Evolutionary conservation across 2,797 vertebrate genomes (phyloP).

Genomic region (Loriculus beryllinus): DNA sequence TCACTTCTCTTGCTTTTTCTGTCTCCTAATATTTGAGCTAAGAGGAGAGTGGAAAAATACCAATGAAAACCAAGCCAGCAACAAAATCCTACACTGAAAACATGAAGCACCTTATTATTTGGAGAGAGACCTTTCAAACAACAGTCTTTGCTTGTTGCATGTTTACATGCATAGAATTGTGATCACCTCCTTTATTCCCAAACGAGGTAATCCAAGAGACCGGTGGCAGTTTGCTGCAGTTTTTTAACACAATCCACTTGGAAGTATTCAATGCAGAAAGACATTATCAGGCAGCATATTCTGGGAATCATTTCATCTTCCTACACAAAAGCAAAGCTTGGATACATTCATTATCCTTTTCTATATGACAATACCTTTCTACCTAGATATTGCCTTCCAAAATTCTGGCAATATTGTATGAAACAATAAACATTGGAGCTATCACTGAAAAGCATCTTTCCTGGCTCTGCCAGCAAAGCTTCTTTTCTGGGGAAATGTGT

Average conservation of each 20-base stretch:
- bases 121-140: background rate
- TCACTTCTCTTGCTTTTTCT: background rate
- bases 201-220: background rate
- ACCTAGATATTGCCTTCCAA: conserved; percentile 25
- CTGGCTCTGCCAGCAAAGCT: conserved; percentile 40
- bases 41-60: background rate
- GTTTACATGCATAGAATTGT: background rate
- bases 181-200: background rate
- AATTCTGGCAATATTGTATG: conserved; percentile 14
- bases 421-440: conserved; percentile 65
- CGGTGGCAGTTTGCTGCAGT: background rate
- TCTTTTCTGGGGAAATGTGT: conserved; percentile 18
- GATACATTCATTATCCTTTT: conserved; percentile 32
- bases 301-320: conserved; percentile 21
- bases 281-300: background rate
- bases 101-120: background rate
- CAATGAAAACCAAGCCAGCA: background rate
- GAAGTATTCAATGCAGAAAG: background rate
- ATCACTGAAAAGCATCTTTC: conserved; percentile 76
- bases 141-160: background rate
- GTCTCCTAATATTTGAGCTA: background rate
- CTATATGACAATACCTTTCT: conserved; percentile 35
- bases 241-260: background rate
- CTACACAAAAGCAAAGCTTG: background rate
- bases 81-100: background rate